Evolutionary conservation across 2,888 invertebrate genomes (phyloP).

Genomic region (Amblyjoppa proteus): DNA sequence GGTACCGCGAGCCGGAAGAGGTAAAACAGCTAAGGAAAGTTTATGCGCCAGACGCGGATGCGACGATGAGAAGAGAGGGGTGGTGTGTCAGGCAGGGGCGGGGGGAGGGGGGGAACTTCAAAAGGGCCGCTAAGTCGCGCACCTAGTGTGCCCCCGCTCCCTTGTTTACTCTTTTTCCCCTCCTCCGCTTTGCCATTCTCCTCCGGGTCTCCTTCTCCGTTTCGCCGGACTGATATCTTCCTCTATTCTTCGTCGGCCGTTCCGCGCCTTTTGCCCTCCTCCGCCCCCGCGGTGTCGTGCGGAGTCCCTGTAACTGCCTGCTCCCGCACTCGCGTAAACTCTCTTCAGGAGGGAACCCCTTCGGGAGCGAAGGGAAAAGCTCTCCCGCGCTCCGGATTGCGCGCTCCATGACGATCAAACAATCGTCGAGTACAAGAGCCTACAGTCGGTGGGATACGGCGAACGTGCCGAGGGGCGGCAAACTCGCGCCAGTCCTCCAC

Average conservation of each 20-base stretch:
- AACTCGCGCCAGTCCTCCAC: constrained; percentile 3
- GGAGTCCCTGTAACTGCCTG: constrained; percentile 52
- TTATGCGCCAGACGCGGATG: constrained; percentile 70
- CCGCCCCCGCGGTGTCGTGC: constrained; percentile 26
- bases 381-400: constrained; percentile 30
- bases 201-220: constrained; percentile 41
- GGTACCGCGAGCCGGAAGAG: constrained; percentile 27
- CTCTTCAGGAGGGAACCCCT: constrained; percentile 54
- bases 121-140: constrained; percentile 76
- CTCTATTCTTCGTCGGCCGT: constrained; percentile 60
- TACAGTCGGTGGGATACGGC: neutral
- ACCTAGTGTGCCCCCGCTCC: constrained; percentile 71
- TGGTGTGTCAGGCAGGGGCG: constrained; percentile 66
- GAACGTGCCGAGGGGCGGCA: neutral
- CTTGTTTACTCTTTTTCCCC: constrained; percentile 64
- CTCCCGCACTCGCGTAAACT: constrained; percentile 56
- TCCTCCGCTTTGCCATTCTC: constrained; percentile 34
- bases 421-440: constrained; percentile 35
- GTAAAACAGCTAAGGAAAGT: constrained; percentile 63
- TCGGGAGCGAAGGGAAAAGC: constrained; percentile 18
- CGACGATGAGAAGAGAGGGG: constrained; percentile 55
- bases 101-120: constrained; percentile 75
- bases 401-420: constrained; percentile 36
- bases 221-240: constrained; percentile 56
- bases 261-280: constrained; percentile 54